phyloP scores from a whole-genome alignment of 2,113 vertebrate species.

The Lophotis ruficrista region DNA sequence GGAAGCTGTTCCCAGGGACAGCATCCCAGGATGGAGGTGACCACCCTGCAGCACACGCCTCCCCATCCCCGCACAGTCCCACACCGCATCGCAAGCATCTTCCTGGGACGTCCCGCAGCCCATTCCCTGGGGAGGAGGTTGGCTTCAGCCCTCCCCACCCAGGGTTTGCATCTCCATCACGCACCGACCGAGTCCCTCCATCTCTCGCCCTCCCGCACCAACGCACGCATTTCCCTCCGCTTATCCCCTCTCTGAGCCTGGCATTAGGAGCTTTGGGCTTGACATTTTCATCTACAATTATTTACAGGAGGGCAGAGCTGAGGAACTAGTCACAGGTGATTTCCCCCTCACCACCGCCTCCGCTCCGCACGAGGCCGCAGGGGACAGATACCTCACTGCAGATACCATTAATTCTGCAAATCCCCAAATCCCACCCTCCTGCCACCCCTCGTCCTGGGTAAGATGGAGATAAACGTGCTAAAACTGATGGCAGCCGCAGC shows the following conservation, averaged over 20 bases:
- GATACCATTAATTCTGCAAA: slow-evolving; percentile 53
- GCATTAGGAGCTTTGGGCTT: slow-evolving; percentile 26
- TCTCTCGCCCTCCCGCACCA: neutral
- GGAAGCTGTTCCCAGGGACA: neutral
- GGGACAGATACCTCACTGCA: slow-evolving; percentile 1
- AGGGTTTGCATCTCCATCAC: accelerated
- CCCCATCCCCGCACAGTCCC: neutral
- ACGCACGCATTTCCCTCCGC: neutral
- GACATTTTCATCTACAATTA: slow-evolving; percentile 62
- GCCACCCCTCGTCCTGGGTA: neutral
- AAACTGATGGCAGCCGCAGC: neutral
- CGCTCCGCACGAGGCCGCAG: neutral
- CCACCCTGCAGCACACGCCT: neutral
- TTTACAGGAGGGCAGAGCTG: slow-evolving; percentile 36
- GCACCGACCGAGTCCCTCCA: accelerated
- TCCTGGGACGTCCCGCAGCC: neutral
- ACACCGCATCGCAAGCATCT: accelerated
- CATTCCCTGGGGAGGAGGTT: neutral
- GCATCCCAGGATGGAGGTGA: neutral
- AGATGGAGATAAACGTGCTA: neutral
- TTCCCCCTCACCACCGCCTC: neutral
- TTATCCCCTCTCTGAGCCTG: slow-evolving; percentile 17
- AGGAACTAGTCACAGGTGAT: slow-evolving; percentile 6
- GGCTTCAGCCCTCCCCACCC: neutral
- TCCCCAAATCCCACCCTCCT: neutral